These are phyloP conservation scores for Anarhynchus alexandrinus DNA, from an alignment of 2,113 vertebrate species.

Conservation along the genomic window DNA sequence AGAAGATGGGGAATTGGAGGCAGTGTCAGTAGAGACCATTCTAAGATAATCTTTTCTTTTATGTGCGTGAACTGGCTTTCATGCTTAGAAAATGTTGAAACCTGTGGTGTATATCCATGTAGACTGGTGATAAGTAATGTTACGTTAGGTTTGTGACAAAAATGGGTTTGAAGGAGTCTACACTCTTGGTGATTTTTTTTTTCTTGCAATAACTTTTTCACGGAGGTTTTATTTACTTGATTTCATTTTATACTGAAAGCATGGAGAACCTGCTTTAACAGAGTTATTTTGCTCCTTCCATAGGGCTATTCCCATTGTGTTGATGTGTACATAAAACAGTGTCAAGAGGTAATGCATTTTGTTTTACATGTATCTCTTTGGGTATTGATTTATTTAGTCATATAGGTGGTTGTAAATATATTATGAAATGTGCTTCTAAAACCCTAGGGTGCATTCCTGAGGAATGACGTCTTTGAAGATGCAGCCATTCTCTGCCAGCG, in stretches of 20 bases:
- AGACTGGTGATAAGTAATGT: not conserved
- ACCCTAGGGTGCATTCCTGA: conserved; percentile 87
- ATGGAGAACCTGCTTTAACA: not conserved
- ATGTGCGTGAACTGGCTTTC: not conserved
- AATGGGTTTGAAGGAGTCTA: not conserved
- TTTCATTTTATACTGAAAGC: not conserved
- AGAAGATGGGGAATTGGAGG: not conserved
- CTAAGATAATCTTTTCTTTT: not conserved
- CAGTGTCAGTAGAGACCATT: not conserved
- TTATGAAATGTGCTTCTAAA: conserved; percentile 28
- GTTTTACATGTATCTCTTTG: not conserved
- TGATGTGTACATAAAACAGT: conserved; percentile 99
- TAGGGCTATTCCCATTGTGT: conserved; percentile 99
- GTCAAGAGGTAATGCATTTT: conserved; percentile 88
- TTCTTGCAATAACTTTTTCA: not conserved
- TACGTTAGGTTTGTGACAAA: not conserved
- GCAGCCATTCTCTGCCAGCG: conserved; percentile 90
- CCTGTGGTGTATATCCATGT: not conserved
- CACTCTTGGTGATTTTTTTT: fast-evolving
- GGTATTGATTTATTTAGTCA: not conserved
- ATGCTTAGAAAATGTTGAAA: not conserved
- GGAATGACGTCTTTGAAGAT: conserved; percentile 94
- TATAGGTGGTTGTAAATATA: not conserved
- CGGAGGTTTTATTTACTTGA: not conserved
- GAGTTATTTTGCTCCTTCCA: conserved; percentile 22